Conservation (phyloP, 2,797 vertebrate species). For the Lutjanus campechanus region DNA sequence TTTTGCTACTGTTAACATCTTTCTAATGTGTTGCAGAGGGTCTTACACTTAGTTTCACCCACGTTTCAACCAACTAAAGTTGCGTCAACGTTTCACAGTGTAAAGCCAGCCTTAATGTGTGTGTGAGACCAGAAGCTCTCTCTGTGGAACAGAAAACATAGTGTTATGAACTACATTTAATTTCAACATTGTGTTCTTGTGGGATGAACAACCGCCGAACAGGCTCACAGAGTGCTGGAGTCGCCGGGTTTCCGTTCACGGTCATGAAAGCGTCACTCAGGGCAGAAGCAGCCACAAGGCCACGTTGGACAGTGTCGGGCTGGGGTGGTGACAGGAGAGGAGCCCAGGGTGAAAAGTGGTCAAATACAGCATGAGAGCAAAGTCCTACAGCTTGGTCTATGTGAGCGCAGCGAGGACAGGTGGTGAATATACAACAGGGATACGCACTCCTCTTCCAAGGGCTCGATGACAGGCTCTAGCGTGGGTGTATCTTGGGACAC, state of each 20-base stretch:
- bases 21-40: no score
- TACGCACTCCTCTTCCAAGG: slow-evolving; percentile 54
- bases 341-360: slow-evolving; percentile 44
- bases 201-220: slow-evolving; percentile 53
- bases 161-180: slow-evolving; percentile 71
- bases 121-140: slow-evolving; percentile 44
- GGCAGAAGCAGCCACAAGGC: slow-evolving; percentile 62
- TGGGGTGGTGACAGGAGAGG: slow-evolving; percentile 43
- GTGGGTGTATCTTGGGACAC: slow-evolving; percentile 58
- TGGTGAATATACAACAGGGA: slow-evolving; percentile 62
- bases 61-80: no score
- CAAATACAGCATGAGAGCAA: slow-evolving; percentile 60
- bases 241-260: slow-evolving; percentile 29
- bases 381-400: slow-evolving; percentile 64
- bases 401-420: slow-evolving; percentile 66
- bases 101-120: neutral
- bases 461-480: slow-evolving; percentile 57
- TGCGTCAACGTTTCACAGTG: no score
- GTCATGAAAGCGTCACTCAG: slow-evolving; percentile 46
- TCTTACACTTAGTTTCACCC: no score
- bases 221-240: slow-evolving; percentile 43
- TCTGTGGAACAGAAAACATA: slow-evolving; percentile 62
- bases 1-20: no score
- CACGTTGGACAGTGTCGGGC: slow-evolving; percentile 56
- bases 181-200: slow-evolving; percentile 57